phyloP scores from a whole-genome alignment of 1,140 invertebrate genomes.

The Rhagoletis pomonella region DNA sequence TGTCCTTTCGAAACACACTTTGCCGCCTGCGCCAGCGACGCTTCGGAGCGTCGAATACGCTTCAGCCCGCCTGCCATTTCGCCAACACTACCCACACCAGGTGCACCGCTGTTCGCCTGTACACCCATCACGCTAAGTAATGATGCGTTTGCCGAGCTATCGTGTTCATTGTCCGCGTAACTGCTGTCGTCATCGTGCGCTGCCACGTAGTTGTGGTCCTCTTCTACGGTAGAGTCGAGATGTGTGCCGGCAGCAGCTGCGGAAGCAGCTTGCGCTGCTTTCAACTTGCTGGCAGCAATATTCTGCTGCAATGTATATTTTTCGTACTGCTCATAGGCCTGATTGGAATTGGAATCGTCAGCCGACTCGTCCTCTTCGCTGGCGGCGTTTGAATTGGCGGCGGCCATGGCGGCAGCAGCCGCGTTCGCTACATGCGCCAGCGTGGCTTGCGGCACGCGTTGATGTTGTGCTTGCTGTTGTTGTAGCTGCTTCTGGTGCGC shows the following conservation, averaged over 20 bases:
- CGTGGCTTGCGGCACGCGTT: slow-evolving; percentile 11
- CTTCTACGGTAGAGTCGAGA: slow-evolving; percentile 68
- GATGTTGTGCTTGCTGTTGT: slow-evolving; percentile 37
- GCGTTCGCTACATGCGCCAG: slow-evolving; percentile 25
- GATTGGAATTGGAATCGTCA: slow-evolving; percentile 54
- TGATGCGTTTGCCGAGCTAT: slow-evolving; percentile 63
- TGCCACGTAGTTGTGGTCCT: slow-evolving; percentile 71
- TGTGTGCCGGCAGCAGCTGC: slow-evolving; percentile 56
- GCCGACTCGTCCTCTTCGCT: slow-evolving; percentile 52
- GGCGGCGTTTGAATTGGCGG: slow-evolving; percentile 46
- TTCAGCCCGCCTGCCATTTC: slow-evolving; percentile 62
- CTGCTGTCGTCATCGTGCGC: slow-evolving; percentile 70
- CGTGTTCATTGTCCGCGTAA: slow-evolving; percentile 61
- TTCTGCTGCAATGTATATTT: slow-evolving; percentile 13
- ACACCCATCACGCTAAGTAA: slow-evolving; percentile 58
- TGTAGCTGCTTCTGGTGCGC: slow-evolving; percentile 27
- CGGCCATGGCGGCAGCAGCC: slow-evolving; percentile 16
- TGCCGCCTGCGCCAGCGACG: slow-evolving; percentile 83
- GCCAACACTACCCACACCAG: slow-evolving; percentile 75
- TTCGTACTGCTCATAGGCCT: slow-evolving; percentile 25
- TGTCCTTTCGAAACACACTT: slow-evolving; percentile 86
- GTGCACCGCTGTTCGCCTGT: slow-evolving; percentile 63
- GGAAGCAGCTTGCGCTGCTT: background rate
- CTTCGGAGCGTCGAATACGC: slow-evolving; percentile 81
- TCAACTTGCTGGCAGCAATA: slow-evolving; percentile 53